Percentiles rank a stretch among this genome's conserved stretches.
Conservation (phyloP, 1,140 invertebrate species). For the Eciton burchellii region DNA sequence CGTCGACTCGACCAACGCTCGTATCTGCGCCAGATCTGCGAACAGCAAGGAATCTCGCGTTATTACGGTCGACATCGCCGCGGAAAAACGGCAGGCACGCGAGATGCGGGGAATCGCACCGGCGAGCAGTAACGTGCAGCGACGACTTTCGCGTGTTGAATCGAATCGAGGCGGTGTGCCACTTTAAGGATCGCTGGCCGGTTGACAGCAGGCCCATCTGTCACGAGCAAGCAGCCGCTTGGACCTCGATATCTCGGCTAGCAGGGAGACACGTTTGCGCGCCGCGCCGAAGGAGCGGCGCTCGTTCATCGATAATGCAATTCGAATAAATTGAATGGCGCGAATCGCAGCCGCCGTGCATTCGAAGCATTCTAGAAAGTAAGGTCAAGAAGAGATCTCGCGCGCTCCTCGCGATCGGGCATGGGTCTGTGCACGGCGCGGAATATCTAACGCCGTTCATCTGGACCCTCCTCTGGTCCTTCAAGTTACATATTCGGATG, state of each 20-base stretch:
- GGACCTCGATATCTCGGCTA: conserved; percentile 60
- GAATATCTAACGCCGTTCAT: too few species aligned
- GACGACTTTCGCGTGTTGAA: conserved; percentile 10
- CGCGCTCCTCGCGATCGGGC: conserved; percentile 15
- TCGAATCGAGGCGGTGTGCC: not conserved
- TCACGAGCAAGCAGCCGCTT: conserved; percentile 57
- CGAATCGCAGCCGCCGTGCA: conserved; percentile 59
- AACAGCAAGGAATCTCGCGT: conserved; percentile 40
- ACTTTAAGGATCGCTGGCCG: not conserved
- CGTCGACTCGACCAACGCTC: conserved; percentile 88
- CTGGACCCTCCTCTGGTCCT: not conserved
- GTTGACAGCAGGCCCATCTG: conserved; percentile 53
- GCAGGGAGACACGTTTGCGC: conserved; percentile 37
- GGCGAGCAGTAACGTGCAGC: not conserved
- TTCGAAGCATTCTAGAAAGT: conserved; percentile 75
- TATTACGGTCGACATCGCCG: not conserved
- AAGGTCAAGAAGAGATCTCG: conserved; percentile 71
- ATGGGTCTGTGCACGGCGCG: too few species aligned
- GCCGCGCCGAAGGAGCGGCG: conserved; percentile 25
- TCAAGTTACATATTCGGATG: too few species aligned
- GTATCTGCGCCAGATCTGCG: conserved; percentile 91
- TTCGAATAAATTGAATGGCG: conserved; percentile 55
- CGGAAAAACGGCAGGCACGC: not conserved
- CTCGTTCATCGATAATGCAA: conserved; percentile 62
- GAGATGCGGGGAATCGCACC: not conserved